Percentiles rank a stretch among this genome's conserved stretches.
Conservation (phyloP, 2,888 invertebrate genomes). For the Neoascia interrupta region DNA sequence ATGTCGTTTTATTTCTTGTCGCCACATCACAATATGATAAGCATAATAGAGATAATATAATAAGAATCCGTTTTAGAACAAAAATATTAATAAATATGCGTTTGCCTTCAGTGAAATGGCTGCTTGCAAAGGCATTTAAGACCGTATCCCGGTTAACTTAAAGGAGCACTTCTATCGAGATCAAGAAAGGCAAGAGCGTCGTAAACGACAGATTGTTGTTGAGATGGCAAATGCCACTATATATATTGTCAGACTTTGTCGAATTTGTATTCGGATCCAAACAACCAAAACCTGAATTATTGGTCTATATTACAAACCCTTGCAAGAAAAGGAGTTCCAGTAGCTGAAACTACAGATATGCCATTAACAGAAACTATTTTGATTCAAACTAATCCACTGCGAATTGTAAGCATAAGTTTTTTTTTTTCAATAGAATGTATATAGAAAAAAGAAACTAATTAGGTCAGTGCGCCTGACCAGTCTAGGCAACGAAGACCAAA, state of each 20-base stretch:
- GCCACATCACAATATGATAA: too few species aligned
- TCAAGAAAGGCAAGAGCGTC: conserved; percentile 95
- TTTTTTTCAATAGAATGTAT: too few species aligned
- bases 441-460: too few species aligned
- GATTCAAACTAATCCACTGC: conserved; percentile 96
- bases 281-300: conserved; percentile 97
- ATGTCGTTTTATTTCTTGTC: too few species aligned
- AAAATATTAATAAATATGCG: too few species aligned
- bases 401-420: conserved; percentile 87
- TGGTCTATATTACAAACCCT: conserved; percentile 96
- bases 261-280: conserved; percentile 97
- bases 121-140: conserved; percentile 97
- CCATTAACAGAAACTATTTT: conserved; percentile 97
- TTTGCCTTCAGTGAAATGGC: conserved; percentile 98
- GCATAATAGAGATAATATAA: too few species aligned
- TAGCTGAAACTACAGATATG: conserved; percentile 90
- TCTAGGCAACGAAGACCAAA: too few species aligned
- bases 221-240: conserved; percentile 95
- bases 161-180: conserved; percentile 96
- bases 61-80: too few species aligned
- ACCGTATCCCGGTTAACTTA: conserved; percentile 94
- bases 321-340: conserved; percentile 93
- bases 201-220: conserved; percentile 94
- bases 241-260: conserved; percentile 95
- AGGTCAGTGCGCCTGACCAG: too few species aligned